phyloP scores from a whole-genome alignment of 2,113 vertebrate species.

The Urocynchramus pylzowi region DNA sequence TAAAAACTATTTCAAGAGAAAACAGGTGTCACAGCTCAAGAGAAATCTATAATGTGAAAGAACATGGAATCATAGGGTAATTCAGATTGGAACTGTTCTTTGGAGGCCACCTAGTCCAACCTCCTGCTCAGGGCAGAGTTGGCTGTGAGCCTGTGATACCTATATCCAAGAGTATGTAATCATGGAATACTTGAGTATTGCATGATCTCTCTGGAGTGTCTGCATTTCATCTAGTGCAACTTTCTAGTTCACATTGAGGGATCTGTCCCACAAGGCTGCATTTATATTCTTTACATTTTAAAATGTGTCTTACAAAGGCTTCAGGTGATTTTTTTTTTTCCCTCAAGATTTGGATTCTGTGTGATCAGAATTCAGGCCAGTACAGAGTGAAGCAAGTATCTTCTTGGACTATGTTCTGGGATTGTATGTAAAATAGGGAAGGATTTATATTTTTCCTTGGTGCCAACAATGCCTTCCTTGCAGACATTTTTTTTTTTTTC shows the following conservation, averaged over 20 bases:
- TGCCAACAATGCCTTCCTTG: neutral
- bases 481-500: neutral
- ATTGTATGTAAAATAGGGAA: neutral
- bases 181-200: neutral
- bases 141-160: neutral
- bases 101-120: neutral
- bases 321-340: conserved; percentile 8
- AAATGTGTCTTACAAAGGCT: neutral
- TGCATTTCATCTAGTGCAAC: neutral
- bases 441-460: neutral
- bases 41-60: neutral
- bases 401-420: neutral
- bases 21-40: neutral
- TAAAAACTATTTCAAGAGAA: too few relatives aligned
- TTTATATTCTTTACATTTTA: neutral
- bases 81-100: neutral
- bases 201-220: neutral
- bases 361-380: neutral
- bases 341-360: conserved; percentile 9
- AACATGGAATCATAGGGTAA: neutral
- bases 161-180: neutral
- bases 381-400: neutral
- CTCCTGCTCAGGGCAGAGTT: neutral
- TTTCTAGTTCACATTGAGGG: neutral
- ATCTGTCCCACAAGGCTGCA: neutral